Conservation (phyloP, 1,140 invertebrate species). For the Lepidurus couesii region DNA sequence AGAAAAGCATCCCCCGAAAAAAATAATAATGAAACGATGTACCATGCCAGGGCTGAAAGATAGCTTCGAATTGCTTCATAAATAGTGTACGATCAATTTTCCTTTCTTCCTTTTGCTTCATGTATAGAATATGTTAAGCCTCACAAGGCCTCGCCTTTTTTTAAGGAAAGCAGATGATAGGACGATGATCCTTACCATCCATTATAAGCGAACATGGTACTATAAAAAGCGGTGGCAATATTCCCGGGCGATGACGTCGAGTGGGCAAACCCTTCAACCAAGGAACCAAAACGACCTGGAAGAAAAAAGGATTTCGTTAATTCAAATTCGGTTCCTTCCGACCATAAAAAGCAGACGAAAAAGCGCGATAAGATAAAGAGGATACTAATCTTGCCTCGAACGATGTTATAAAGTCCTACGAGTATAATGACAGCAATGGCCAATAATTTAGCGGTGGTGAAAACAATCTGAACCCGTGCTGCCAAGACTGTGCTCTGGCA, state of each 20-base stretch:
- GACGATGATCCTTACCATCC: slow-evolving; percentile 61
- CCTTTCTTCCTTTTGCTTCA: background rate
- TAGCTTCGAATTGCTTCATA: slow-evolving; percentile 4
- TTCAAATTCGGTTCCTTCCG: background rate
- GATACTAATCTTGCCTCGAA: slow-evolving; percentile 32
- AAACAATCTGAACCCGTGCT: slow-evolving; percentile 55
- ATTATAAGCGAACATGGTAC: slow-evolving; percentile 96
- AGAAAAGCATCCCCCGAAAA: background rate
- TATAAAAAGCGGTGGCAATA: slow-evolving; percentile 93
- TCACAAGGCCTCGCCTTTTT: background rate
- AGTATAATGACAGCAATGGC: slow-evolving; percentile 51
- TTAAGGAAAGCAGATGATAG: background rate
- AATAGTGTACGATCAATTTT: slow-evolving; percentile 4
- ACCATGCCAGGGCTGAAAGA: background rate
- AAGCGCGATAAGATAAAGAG: background rate
- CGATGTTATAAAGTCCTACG: slow-evolving; percentile 50
- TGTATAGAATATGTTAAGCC: background rate
- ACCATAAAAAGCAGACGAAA: background rate
- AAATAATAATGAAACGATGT: background rate
- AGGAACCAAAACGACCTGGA: slow-evolving; percentile 77
- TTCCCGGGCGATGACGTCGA: slow-evolving; percentile 71
- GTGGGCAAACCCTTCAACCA: slow-evolving; percentile 73
- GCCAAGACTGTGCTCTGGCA: slow-evolving; percentile 54
- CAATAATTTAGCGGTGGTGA: slow-evolving; percentile 56
- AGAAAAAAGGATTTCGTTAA: slow-evolving; percentile 16